Evolutionary conservation across 2,888 invertebrate species (phyloP).

Genomic region (Chrysomela aeneicollis): DNA sequence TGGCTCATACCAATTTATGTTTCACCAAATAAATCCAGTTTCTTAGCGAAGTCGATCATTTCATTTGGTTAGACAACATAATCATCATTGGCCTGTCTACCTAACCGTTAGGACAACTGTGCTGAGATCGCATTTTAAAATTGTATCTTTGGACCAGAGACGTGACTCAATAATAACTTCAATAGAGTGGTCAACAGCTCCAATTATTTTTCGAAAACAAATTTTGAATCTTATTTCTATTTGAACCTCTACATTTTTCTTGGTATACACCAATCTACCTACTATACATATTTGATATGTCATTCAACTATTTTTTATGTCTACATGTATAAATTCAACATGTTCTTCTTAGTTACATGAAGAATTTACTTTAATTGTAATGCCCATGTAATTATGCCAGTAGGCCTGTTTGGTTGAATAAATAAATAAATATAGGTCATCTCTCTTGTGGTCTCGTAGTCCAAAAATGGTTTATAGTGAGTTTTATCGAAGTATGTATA

Average conservation of each 20-base stretch:
- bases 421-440: background rate
- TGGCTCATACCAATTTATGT: too few relatives aligned
- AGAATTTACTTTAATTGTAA: background rate
- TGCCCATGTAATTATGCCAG: background rate
- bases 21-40: too few relatives aligned
- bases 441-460: too few relatives aligned
- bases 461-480: too few relatives aligned
- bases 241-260: background rate
- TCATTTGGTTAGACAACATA: too few relatives aligned
- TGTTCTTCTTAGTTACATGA: background rate
- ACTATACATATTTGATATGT: too few relatives aligned
- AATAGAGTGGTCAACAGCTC: background rate
- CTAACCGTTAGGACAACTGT: background rate
- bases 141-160: background rate
- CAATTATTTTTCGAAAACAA: background rate
- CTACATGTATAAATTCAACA: background rate
- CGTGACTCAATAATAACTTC: background rate
- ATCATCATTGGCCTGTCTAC: background rate
- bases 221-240: background rate
- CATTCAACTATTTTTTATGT: background rate
- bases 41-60: too few relatives aligned
- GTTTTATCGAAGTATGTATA: too few relatives aligned
- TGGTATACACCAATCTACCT: background rate
- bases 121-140: background rate
- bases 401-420: background rate